Evolutionary conservation across 2,888 invertebrate genomes (phyloP), one percentile per base, ranked within the genome.

Genomic region (Tetragonisca angustula): DNA sequence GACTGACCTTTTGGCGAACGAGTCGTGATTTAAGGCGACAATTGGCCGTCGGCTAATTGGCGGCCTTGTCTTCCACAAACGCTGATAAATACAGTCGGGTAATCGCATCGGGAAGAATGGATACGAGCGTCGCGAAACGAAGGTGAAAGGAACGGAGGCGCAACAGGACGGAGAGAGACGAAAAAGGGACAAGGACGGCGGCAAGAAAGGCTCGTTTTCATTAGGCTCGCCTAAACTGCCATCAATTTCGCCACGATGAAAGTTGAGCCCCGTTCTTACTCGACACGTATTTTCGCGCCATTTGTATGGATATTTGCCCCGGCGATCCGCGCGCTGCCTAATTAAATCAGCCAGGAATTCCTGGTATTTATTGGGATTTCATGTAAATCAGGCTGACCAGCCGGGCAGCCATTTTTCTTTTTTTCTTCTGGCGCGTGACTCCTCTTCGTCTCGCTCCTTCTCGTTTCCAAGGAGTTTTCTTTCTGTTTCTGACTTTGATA

Each of bases 281-380:
- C 80, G 87, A 88, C 85, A 86, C 76, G 86, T 88, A 89, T 89
- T 89, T 91, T 90, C 89, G 86, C 89, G 86, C 90, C 89, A 90
- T 92, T 90, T 88, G 87, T 89, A 91, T 91, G 92, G 86, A 90
- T 91, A 89, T 90, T 90, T 84, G 79, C 88, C 88, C 67, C 73
- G 73, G 56, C 59, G 79, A 76, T 79, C 81, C 83, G 76, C 83
- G 84, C 79, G 71, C 43, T 64, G 77, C 82, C 85, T 91, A 93
- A 93, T 93, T 93, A 91, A 93, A 93, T 92, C 91, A 91, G 79
- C 83, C 81, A 79, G 81, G 91, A 91, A 92, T 92, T 89, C 89
- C 88, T 86, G 90, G 87, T 90, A 90, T 92, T 93, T 91, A 91
- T 92, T 89, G 89, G 88, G 83, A 89, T 91, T 92, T 91, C 90